Conservation (phyloP, 2,888 invertebrate species). For the Aspidapion aeneum region DNA sequence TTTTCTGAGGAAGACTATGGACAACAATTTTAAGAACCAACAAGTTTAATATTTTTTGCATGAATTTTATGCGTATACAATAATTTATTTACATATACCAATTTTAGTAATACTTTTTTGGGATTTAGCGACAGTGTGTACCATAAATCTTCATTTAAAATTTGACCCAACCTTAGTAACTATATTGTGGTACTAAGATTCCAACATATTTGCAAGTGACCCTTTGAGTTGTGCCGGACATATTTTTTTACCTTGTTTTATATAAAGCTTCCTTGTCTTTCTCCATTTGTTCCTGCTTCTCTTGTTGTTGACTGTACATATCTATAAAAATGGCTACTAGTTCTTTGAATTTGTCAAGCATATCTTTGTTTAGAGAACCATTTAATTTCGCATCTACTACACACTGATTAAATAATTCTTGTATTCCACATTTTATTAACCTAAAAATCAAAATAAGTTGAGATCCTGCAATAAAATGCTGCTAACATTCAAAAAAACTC, state of each 20-base stretch:
- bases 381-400: constrained; percentile 48
- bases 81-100: too few species aligned
- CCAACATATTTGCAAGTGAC: too few species aligned
- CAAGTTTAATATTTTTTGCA: too few species aligned
- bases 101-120: too few species aligned
- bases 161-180: too few species aligned
- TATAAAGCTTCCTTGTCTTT: constrained; percentile 76
- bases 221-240: too few species aligned
- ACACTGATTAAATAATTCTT: constrained; percentile 65
- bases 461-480: too few species aligned
- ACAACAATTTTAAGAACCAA: neutral
- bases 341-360: constrained; percentile 48
- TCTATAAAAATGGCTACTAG: constrained; percentile 60
- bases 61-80: too few species aligned
- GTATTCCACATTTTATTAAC: constrained; percentile 65
- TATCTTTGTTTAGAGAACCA: constrained; percentile 29
- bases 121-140: too few species aligned
- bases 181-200: too few species aligned
- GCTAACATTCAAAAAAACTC: too few species aligned
- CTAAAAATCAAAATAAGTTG: constrained; percentile 46
- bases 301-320: constrained; percentile 75
- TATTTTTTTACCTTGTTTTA: constrained; percentile 58
- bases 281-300: constrained; percentile 60
- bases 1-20: neutral
- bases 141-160: too few species aligned